Conservation (phyloP, 2,113 vertebrate genomes). For the Theristicus caerulescens region DNA sequence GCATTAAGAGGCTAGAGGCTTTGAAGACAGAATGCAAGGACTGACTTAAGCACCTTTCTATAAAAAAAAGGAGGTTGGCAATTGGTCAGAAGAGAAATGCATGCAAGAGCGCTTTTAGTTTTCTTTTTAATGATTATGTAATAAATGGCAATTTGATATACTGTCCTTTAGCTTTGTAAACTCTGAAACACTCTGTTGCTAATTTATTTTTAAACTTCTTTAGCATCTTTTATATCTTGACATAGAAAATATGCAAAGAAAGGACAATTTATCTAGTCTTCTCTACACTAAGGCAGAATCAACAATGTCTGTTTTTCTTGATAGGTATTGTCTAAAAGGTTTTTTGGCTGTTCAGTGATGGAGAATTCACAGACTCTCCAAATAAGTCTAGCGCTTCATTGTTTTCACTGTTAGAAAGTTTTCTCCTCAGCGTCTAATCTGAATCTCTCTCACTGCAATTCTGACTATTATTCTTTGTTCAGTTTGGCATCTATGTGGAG, state of each 20-base stretch:
- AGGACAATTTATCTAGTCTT: not conserved
- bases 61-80: not conserved
- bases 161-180: not conserved
- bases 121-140: not conserved
- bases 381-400: not conserved
- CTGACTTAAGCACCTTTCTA: not conserved
- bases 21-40: not conserved
- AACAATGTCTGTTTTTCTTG: not conserved
- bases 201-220: not conserved
- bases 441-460: not conserved
- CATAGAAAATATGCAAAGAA: not conserved
- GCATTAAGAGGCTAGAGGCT: not conserved
- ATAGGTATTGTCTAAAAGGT: not conserved
- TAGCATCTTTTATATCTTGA: not conserved
- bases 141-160: not conserved
- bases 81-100: not conserved
- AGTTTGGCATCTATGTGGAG: accelerated
- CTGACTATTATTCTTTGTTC: not conserved
- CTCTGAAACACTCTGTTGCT: not conserved
- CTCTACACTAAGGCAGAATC: not conserved
- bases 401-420: not conserved
- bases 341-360: not conserved
- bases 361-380: not conserved
- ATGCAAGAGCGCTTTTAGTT: not conserved
- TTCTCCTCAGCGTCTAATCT: not conserved